Percentiles rank a stretch among this genome's conserved stretches.
phyloP scores from a whole-genome alignment of 2,888 invertebrate genomes.

The Mythimna loreyi region DNA sequence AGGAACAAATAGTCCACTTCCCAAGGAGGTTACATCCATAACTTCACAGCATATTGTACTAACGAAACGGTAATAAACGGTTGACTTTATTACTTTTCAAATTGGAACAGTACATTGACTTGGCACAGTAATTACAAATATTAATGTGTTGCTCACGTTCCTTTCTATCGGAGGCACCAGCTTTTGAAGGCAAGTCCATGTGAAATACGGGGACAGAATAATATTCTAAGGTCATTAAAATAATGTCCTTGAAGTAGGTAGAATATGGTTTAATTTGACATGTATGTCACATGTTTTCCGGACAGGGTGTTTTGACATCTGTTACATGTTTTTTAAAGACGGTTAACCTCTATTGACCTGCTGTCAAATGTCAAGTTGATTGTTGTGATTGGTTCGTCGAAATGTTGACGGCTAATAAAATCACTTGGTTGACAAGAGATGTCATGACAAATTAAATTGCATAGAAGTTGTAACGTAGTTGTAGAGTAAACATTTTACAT shows the following conservation, averaged over 20 bases:
- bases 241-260: not conserved
- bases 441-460: not conserved
- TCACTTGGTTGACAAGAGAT: not conserved
- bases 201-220: slow-evolving; percentile 6
- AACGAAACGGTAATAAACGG: slow-evolving; percentile 21
- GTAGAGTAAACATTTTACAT: not conserved
- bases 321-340: not conserved
- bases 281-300: too few relatives aligned
- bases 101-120: slow-evolving; percentile 54
- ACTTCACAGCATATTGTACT: slow-evolving; percentile 2
- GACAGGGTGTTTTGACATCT: not conserved
- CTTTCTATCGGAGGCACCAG: slow-evolving; percentile 27
- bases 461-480: not conserved
- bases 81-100: slow-evolving; percentile 37
- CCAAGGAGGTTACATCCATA: slow-evolving; percentile 41
- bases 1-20: slow-evolving; percentile 4
- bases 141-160: slow-evolving; percentile 57
- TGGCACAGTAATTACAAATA: slow-evolving; percentile 53
- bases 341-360: slow-evolving; percentile 2
- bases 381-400: not conserved
- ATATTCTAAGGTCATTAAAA: not conserved
- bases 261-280: slow-evolving; percentile 2
- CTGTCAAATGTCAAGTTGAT: not conserved
- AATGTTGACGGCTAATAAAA: slow-evolving; percentile 4
- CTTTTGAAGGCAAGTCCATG: slow-evolving; percentile 35